A percentile compares a stretch with the other conserved stretches of the same genome.
These are phyloP conservation scores for Rhodophaea formosa DNA, from an alignment of 2,888 invertebrate species.

Conservation along the genomic window DNA sequence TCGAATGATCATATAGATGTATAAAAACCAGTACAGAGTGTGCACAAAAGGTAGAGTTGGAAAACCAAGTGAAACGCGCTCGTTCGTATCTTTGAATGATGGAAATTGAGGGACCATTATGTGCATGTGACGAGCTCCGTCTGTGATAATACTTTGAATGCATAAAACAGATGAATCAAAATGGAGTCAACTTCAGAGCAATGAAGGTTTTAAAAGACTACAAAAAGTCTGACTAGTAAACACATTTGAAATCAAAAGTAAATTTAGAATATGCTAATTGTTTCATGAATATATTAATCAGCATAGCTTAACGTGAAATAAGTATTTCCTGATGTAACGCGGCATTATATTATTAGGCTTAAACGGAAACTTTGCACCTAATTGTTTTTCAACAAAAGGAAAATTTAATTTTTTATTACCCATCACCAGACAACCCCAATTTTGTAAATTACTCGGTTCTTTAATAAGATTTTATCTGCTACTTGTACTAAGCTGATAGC, in stretches of 20 bases:
- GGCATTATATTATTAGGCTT: no score
- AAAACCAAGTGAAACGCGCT: background rate
- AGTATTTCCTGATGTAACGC: no score
- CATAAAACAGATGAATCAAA: background rate
- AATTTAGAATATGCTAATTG: no score
- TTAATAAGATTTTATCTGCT: slow-evolving; percentile 52
- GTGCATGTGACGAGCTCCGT: slow-evolving; percentile 36
- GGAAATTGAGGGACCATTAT: slow-evolving; percentile 54
- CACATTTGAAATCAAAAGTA: no score
- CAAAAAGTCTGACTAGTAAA: background rate
- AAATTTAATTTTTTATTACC: background rate
- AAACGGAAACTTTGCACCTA: no score
- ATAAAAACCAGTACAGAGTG: slow-evolving; percentile 1
- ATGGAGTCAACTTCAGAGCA: background rate
- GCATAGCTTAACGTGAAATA: no score
- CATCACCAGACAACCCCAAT: slow-evolving; percentile 3
- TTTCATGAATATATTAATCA: no score
- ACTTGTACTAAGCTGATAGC: slow-evolving; percentile 38
- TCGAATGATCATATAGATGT: no score
- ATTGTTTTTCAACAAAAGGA: no score
- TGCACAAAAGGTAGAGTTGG: background rate
- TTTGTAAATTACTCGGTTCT: slow-evolving; percentile 27
- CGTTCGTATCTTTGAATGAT: slow-evolving; percentile 42
- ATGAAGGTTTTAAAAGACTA: background rate
- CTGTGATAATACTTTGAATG: background rate